These are phyloP conservation scores for Hirtodrosophila cameraria DNA, from an alignment of 2,888 invertebrate genomes.

Conservation along the genomic window DNA sequence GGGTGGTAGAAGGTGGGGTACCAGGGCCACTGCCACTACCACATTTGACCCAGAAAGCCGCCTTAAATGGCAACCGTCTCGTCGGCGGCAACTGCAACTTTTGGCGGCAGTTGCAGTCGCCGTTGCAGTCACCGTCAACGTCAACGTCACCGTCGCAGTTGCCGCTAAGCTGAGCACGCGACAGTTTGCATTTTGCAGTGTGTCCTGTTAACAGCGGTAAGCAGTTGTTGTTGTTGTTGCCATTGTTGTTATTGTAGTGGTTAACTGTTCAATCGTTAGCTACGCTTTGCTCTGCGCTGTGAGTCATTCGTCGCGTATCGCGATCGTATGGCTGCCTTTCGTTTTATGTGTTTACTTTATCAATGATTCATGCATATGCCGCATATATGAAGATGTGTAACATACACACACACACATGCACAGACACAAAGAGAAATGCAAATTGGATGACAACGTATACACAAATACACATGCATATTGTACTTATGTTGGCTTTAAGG, in stretches of 20 bases:
- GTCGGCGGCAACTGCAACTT: neutral
- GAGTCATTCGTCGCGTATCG: slow-evolving; percentile 53
- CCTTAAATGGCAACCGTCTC: slow-evolving; percentile 35
- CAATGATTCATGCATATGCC: slow-evolving; percentile 73
- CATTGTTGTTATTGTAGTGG: too few species aligned
- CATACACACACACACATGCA: slow-evolving; percentile 83
- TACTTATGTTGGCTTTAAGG: slow-evolving; percentile 27
- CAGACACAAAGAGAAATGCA: slow-evolving; percentile 77
- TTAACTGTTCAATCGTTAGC: slow-evolving; percentile 27
- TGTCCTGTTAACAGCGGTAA: neutral
- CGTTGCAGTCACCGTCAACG: too few species aligned
- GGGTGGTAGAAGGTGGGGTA: neutral
- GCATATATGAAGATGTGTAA: slow-evolving; percentile 63
- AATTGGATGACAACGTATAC: slow-evolving; percentile 50
- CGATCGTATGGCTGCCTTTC: slow-evolving; percentile 76
- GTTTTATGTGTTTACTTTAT: slow-evolving; percentile 65
- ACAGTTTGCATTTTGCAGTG: neutral
- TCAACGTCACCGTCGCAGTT: too few species aligned
- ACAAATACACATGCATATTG: slow-evolving; percentile 11
- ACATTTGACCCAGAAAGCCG: slow-evolving; percentile 33
- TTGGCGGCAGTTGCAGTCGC: too few species aligned
- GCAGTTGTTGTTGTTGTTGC: neutral
- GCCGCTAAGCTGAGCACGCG: slow-evolving; percentile 23
- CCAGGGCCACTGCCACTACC: slow-evolving; percentile 27
- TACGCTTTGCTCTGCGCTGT: slow-evolving; percentile 35